phyloP scores from a whole-genome alignment of 2,113 vertebrate species.

The Epinephelus fuscoguttatus region DNA sequence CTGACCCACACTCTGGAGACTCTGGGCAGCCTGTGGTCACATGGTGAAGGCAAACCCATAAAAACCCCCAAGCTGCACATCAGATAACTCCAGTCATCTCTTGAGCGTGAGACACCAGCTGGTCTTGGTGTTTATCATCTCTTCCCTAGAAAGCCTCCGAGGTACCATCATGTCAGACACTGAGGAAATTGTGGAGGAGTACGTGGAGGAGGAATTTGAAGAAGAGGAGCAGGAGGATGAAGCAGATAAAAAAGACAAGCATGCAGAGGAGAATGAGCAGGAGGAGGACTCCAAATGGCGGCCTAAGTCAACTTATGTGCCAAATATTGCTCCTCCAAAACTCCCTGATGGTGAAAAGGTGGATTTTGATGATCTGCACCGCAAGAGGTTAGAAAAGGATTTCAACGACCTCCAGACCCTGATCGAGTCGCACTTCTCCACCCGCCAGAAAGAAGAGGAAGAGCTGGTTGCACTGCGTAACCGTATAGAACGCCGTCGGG shows the following conservation, averaged over 20 bases:
- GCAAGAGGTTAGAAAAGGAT: slow-evolving; percentile 96
- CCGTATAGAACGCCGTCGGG: slow-evolving; percentile 92
- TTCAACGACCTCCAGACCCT: slow-evolving; percentile 93
- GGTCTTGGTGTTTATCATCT: slow-evolving; percentile 36
- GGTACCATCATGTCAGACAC: slow-evolving; percentile 81
- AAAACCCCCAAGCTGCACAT: slow-evolving; percentile 58
- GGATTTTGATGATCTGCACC: slow-evolving; percentile 97
- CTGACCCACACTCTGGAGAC: slow-evolving; percentile 62
- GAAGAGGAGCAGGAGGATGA: slow-evolving; percentile 44
- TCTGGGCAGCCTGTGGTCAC: slow-evolving; percentile 69
- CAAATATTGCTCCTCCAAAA: slow-evolving; percentile 93
- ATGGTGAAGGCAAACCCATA: slow-evolving; percentile 70
- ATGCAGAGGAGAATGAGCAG: slow-evolving; percentile 41
- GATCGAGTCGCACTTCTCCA: slow-evolving; percentile 94
- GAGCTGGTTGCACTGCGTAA: slow-evolving; percentile 91
- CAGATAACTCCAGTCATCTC: slow-evolving; percentile 37
- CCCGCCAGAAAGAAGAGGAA: slow-evolving; percentile 96
- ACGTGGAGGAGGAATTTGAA: slow-evolving; percentile 47
- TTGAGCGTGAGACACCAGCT: slow-evolving; percentile 38
- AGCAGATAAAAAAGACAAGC: slow-evolving; percentile 31
- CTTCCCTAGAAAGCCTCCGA: slow-evolving; percentile 19
- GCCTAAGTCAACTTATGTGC: slow-evolving; percentile 88
- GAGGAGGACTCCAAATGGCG: slow-evolving; percentile 83
- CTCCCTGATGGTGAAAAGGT: slow-evolving; percentile 96
- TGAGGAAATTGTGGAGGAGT: slow-evolving; percentile 78